Conservation (phyloP, 2,797 vertebrate genomes). For the Periophthalmus magnuspinnatus region DNA sequence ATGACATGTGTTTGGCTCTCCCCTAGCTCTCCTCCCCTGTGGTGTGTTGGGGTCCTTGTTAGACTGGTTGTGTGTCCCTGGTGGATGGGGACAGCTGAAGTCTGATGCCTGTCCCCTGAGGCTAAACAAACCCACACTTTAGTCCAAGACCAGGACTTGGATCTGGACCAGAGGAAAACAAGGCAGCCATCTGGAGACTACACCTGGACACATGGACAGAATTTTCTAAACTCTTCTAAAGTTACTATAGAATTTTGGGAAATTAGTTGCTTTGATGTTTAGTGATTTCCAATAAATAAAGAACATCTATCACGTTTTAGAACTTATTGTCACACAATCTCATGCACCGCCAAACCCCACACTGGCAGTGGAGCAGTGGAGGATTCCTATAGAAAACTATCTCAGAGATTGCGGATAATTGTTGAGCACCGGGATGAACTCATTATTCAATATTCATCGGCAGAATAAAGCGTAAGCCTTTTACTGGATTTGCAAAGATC, state of each 20-base stretch:
- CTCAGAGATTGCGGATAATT: no score
- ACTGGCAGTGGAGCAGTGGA: no score
- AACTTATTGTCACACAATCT: no score
- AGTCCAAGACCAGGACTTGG: conserved; percentile 1
- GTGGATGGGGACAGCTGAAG: not conserved
- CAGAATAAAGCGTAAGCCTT: no score
- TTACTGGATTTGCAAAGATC: no score
- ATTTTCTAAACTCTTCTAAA: not conserved
- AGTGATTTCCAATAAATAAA: no score
- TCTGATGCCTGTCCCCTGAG: not conserved
- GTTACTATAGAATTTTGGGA: not conserved
- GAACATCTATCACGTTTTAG: no score
- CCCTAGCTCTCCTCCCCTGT: not conserved
- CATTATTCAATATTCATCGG: no score
- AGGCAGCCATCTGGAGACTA: not conserved
- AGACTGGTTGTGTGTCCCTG: not conserved
- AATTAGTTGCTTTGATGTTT: no score
- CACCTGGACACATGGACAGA: not conserved
- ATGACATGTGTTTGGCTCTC: not conserved
- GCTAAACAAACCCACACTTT: conserved; percentile 9
- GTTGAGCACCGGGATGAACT: no score
- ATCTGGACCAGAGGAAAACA: not conserved
- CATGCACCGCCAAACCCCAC: no score
- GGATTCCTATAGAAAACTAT: no score
- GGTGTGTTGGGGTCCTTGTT: not conserved